phyloP scores from a whole-genome alignment of 1,140 invertebrate genomes.

The Notospermus geniculatus region DNA sequence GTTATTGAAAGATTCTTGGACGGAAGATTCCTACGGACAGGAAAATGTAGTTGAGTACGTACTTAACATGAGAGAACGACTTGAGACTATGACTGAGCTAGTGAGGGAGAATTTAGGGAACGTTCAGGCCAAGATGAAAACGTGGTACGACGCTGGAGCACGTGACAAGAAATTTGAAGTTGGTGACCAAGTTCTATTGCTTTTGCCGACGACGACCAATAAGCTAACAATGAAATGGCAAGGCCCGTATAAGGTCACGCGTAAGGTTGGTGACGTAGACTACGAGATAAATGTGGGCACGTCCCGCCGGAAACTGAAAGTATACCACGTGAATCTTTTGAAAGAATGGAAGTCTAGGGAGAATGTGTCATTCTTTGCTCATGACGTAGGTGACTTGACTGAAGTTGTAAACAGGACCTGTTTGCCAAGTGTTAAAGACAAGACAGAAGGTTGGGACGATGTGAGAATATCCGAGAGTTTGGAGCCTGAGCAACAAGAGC shows the following conservation, averaged over 20 bases:
- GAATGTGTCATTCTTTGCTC: not conserved
- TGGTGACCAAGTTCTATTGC: constrained; percentile 21
- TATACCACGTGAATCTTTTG: constrained; percentile 17
- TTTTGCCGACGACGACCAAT: constrained; percentile 26
- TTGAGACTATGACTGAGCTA: constrained; percentile 25
- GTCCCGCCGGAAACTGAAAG: constrained; percentile 9
- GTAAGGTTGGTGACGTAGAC: constrained; percentile 7
- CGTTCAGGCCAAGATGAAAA: constrained; percentile 19
- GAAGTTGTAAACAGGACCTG: not conserved
- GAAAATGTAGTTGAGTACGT: constrained; percentile 30
- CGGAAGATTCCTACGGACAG: constrained; percentile 20
- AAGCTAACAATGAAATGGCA: constrained; percentile 25
- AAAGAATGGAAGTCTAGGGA: constrained; percentile 7
- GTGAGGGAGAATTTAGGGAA: constrained; percentile 19
- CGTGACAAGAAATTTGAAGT: constrained; percentile 18
- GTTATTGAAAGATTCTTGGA: constrained; percentile 37
- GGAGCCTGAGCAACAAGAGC: not conserved
- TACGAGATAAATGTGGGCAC: constrained; percentile 11
- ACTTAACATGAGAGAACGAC: constrained; percentile 23
- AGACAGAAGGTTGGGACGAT: constrained; percentile 4
- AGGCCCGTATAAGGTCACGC: constrained; percentile 18
- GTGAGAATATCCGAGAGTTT: not conserved
- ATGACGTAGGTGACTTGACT: not conserved
- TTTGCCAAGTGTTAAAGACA: not conserved
- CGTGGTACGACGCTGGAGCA: constrained; percentile 19